phyloP scores from a whole-genome alignment of 2,113 vertebrate species.

The Puma concolor region DNA sequence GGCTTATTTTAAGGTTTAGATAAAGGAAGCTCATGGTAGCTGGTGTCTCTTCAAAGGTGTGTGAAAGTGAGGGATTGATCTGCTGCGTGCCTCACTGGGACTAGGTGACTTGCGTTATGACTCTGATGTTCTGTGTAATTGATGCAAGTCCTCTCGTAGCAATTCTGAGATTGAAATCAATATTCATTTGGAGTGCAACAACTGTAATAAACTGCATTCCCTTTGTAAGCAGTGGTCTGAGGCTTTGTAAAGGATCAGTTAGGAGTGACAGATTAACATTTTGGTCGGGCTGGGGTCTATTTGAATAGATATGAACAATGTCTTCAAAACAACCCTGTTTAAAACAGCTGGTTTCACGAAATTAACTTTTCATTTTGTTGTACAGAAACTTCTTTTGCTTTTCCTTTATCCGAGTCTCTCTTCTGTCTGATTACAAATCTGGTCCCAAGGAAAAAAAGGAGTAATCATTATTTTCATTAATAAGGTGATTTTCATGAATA shows the following conservation, averaged over 20 bases:
- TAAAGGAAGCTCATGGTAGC: conserved; percentile 83
- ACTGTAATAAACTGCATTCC: conserved; percentile 86
- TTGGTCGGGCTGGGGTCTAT: conserved; percentile 66
- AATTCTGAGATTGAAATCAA: conserved; percentile 89
- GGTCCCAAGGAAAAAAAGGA: neutral
- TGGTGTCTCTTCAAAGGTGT: conserved; percentile 80
- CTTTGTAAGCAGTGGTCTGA: conserved; percentile 82
- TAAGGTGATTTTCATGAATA: conserved; percentile 66
- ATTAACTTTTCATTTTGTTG: conserved; percentile 62
- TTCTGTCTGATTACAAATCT: neutral
- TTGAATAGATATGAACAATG: conserved; percentile 74
- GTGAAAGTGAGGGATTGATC: conserved; percentile 86
- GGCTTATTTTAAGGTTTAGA: conserved; percentile 85
- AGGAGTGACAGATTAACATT: conserved; percentile 77
- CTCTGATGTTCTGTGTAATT: conserved; percentile 88
- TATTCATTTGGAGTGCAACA: conserved; percentile 88
- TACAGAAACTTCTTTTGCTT: conserved; percentile 56
- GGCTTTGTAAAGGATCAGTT: conserved; percentile 80
- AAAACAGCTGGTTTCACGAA: conserved; percentile 63
- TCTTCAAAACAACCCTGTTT: conserved; percentile 62
- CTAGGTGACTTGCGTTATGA: conserved; percentile 85
- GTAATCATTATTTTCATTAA: conserved; percentile 31
- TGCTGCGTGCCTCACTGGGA: conserved; percentile 84
- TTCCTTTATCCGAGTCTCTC: neutral
- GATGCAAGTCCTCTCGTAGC: conserved; percentile 87